A percentile compares a stretch with the other conserved stretches of the same genome.
Evolutionary conservation across 2,888 invertebrate genomes (phyloP).

Genomic region (Steinernema carpocapsae): DNA sequence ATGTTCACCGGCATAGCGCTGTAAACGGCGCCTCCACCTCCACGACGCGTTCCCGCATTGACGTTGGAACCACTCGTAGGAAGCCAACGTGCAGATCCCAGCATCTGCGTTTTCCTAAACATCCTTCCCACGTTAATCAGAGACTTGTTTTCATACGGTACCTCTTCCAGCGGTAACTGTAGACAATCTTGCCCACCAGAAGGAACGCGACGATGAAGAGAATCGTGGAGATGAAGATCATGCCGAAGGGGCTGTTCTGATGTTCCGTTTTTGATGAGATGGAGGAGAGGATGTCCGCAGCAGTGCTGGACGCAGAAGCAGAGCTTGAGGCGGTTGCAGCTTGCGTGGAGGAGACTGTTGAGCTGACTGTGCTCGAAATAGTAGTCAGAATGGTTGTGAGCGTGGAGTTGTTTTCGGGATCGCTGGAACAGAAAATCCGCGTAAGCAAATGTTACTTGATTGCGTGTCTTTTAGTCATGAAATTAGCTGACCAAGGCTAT

Average conservation of each 20-base stretch:
- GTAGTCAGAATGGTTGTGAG: neutral
- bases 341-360: neutral
- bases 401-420: constrained; percentile 5
- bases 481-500: no score
- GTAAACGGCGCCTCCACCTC: constrained; percentile 28
- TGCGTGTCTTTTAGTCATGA: no score
- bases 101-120: constrained; percentile 20
- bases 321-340: neutral
- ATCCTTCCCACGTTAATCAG: neutral
- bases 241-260: constrained; percentile 1
- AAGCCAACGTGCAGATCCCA: constrained; percentile 26
- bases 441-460: neutral
- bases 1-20: constrained; percentile 31
- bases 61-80: neutral
- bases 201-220: constrained; percentile 19
- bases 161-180: constrained; percentile 31
- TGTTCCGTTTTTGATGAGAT: neutral
- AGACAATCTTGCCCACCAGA: constrained; percentile 1
- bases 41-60: constrained; percentile 12
- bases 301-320: neutral
- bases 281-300: neutral
- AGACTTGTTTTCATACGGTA: neutral
- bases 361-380: neutral
- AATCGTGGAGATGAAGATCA: constrained; percentile 25
- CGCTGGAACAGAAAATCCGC: neutral